These are phyloP conservation scores for Eulemur coronatus DNA, from an alignment of 2,797 vertebrate genomes.

Conservation along the genomic window DNA sequence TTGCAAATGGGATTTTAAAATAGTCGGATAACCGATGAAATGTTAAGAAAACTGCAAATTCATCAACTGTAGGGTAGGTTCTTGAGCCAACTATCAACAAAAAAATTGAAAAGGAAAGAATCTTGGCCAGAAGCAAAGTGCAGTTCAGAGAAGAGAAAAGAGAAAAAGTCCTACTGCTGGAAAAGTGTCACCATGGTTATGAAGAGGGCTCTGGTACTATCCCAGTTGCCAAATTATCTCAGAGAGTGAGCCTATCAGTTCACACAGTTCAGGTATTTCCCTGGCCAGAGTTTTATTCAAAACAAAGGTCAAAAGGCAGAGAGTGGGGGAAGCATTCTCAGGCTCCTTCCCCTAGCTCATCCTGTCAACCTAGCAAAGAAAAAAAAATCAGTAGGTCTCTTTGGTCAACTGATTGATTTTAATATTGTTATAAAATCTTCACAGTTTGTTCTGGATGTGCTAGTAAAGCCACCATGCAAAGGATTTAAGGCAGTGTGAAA, in stretches of 20 bases:
- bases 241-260: neutral
- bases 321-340: neutral
- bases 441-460: neutral
- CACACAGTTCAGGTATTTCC: neutral
- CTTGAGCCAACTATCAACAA: conserved; percentile 35
- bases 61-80: conserved; percentile 7
- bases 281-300: neutral
- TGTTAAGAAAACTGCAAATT: conserved; percentile 49
- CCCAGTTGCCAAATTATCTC: neutral
- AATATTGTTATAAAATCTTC: conserved; percentile 16
- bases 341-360: neutral
- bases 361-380: neutral
- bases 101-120: conserved; percentile 6
- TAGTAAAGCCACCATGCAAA: neutral
- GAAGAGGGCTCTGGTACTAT: neutral
- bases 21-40: neutral
- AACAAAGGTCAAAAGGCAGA: neutral
- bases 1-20: conserved; percentile 53
- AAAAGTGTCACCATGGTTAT: neutral
- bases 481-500: neutral
- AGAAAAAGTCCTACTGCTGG: neutral
- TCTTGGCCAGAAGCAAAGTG: conserved; percentile 6
- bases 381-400: neutral
- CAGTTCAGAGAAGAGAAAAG: neutral
- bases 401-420: conserved; percentile 19